phyloP scores from a whole-genome alignment of 2,797 vertebrate genomes.

The Sorex maritimensis region DNA sequence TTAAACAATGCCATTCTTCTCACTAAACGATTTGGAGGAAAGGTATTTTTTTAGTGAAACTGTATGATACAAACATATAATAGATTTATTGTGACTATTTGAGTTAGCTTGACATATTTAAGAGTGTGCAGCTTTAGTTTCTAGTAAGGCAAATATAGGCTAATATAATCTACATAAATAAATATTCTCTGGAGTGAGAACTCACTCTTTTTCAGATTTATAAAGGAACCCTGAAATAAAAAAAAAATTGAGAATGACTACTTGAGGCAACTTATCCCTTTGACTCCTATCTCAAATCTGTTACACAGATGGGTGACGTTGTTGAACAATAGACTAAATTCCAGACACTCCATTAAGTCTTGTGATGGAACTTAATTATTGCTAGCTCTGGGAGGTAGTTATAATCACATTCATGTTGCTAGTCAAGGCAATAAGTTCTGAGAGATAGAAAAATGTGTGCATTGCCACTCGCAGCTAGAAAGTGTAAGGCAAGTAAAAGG shows the following conservation, averaged over 20 bases:
- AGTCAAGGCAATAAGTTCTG: slow-evolving; percentile 8
- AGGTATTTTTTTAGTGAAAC: slow-evolving; percentile 55
- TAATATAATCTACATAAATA: neutral
- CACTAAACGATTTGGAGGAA: neutral
- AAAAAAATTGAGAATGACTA: neutral
- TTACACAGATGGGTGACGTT: slow-evolving; percentile 16
- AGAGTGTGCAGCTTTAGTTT: slow-evolving; percentile 3
- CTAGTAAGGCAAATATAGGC: neutral
- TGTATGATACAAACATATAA: neutral
- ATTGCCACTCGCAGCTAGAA: slow-evolving; percentile 2
- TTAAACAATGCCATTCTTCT: neutral
- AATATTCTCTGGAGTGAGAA: neutral
- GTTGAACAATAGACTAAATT: slow-evolving; percentile 29
- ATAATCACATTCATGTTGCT: slow-evolving; percentile 45
- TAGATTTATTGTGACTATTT: slow-evolving; percentile 19
- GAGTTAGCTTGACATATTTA: slow-evolving; percentile 36
- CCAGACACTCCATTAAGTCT: slow-evolving; percentile 3
- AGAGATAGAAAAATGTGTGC: neutral
- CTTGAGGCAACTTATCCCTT: slow-evolving; percentile 7
- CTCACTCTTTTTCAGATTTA: neutral
- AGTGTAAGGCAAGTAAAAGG: neutral
- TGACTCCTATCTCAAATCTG: slow-evolving; percentile 29
- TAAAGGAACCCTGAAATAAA: neutral
- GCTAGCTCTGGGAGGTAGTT: neutral
- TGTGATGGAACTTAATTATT: slow-evolving; percentile 62